Evolutionary conservation across 2,113 vertebrate genomes (phyloP), one percentile per base, ranked within the genome.

Genomic region (Platichthys flesus): DNA sequence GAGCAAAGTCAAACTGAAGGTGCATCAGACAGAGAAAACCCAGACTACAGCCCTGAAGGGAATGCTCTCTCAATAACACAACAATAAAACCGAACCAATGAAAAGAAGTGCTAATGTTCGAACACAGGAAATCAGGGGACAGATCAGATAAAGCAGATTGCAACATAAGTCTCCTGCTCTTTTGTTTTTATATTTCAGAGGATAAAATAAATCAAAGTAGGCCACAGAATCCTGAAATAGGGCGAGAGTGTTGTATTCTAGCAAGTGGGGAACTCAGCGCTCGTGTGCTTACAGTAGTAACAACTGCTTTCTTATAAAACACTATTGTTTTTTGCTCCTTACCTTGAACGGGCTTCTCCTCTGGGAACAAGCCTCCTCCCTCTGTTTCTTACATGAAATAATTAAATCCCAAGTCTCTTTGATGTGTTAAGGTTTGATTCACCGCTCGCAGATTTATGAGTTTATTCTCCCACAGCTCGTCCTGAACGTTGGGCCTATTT

Each of bases 371-470:
- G 16, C 71, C 67, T 73, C 71, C 76, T 60, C 74, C 60, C 75
- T 73, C 8, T 13, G 54, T 79, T 79, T 84, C 81, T 78, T n/a
- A 75, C 74, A 74, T 63, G 65, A 16, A 65, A 68, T 85, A 81
- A 91, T 92, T 83, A 86, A 90, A 84, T 80, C 75, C 20, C 86
- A 81, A 85, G 84, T 87, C 82, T 88, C 86, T 86, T 89, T 89
- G 81, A 92, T 84, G 78, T 79, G 75, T 75, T 40, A 67, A 68
- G 71, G 78, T 85, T 79, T 85, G 71, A 89, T 78, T 70, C 23
- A 62, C 67, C n/a, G 7, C 40, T 62, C 24, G 2, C 51, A 79
- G 70, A 88, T 88, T 74, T 87, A 78, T 73, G 67, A 66, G 73
- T 68, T 83, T 66, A 73, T 80, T 88, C 81, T 74, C 68, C 21